Conservation (phyloP, 2,113 vertebrate species). For the Grallaria varia region DNA sequence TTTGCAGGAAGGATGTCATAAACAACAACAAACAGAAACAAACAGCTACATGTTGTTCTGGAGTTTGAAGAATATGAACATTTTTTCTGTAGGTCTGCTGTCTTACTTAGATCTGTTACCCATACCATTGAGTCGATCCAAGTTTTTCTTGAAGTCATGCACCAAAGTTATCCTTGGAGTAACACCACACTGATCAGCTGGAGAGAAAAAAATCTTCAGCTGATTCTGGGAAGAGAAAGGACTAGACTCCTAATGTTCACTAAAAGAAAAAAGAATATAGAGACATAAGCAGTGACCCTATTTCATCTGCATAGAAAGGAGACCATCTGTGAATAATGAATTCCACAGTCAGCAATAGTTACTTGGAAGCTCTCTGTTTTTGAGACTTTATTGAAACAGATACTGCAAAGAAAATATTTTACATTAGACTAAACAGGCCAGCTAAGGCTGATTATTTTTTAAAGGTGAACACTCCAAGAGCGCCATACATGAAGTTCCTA, state of each 20-base stretch:
- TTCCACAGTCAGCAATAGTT: background rate
- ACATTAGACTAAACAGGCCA: background rate
- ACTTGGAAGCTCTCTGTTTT: background rate
- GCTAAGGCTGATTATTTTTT: background rate
- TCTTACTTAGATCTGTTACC: background rate
- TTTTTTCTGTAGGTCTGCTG: background rate
- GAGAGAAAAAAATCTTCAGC: background rate
- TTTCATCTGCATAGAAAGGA: background rate
- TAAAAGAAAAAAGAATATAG: background rate
- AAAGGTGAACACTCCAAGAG: background rate
- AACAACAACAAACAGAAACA: background rate
- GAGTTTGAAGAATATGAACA: background rate
- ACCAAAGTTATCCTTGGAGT: background rate
- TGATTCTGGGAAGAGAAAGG: background rate
- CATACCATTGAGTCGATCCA: background rate
- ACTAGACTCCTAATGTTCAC: background rate
- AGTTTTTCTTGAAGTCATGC: background rate
- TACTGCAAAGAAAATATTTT: background rate
- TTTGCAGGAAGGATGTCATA: background rate
- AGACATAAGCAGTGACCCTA: background rate
- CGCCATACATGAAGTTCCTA: background rate
- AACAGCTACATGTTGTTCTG: background rate
- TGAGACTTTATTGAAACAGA: background rate
- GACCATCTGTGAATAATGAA: background rate
- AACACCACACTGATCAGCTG: background rate